These are phyloP conservation scores for Aepyceros melampus DNA, from an alignment of 2,113 vertebrate genomes.

Conservation along the genomic window DNA sequence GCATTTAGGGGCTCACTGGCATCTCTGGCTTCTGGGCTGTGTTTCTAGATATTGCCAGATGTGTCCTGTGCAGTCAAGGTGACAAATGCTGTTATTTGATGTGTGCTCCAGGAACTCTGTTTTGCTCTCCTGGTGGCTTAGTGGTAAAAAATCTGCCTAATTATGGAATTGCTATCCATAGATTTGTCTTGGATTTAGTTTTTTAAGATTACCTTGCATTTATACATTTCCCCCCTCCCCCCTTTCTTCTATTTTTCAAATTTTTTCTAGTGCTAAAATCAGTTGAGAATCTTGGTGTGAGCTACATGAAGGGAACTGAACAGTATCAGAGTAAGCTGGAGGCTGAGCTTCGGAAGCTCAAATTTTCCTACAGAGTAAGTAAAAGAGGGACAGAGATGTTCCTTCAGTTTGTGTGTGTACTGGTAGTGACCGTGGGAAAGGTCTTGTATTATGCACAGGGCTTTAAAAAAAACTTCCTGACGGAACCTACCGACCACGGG, in stretches of 20 bases:
- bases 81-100: neutral
- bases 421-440: neutral
- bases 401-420: neutral
- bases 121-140: neutral
- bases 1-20: neutral
- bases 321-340: slow-evolving; percentile 84
- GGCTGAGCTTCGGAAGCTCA: slow-evolving; percentile 80
- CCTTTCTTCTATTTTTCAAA: neutral
- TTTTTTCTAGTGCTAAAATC: slow-evolving; percentile 89
- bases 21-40: neutral
- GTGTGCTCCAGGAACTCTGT: neutral
- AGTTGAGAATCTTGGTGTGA: slow-evolving; percentile 92
- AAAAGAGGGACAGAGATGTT: neutral
- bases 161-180: neutral
- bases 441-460: neutral
- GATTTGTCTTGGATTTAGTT: neutral
- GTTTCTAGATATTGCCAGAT: neutral
- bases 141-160: neutral
- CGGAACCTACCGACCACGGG: neutral
- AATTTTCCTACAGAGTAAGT: slow-evolving; percentile 88
- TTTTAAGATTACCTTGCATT: neutral
- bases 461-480: neutral
- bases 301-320: slow-evolving; percentile 78
- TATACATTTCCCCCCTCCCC: neutral
- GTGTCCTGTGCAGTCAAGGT: neutral